These are phyloP conservation scores for Coptotermes formosanus DNA, from an alignment of 1,140 invertebrate species.

Conservation along the genomic window DNA sequence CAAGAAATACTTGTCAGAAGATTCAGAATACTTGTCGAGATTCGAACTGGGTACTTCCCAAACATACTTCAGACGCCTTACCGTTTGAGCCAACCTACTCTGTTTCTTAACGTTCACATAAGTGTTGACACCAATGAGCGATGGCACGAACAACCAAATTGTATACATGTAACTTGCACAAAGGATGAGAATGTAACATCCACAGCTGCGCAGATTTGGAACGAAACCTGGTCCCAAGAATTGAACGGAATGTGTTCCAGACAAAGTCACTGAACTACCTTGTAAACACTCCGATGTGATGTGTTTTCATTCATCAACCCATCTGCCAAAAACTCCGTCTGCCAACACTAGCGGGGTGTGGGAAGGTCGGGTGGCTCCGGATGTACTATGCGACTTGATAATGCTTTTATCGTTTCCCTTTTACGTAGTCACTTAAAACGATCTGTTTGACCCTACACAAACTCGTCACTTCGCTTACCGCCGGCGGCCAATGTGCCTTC, in stretches of 20 bases:
- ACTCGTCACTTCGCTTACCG: not conserved
- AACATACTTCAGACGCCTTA: no score
- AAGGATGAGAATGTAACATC: no score
- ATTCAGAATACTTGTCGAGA: no score
- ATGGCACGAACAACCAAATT: no score
- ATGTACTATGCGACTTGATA: not conserved
- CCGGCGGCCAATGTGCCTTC: not conserved
- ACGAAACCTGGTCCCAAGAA: no score
- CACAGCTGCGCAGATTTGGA: no score
- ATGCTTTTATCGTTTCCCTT: not conserved
- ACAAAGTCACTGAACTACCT: not conserved
- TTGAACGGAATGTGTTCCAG: not conserved
- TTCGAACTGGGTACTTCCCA: no score
- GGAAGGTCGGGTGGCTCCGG: not conserved
- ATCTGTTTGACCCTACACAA: not conserved
- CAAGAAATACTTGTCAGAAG: no score
- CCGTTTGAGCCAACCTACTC: no score
- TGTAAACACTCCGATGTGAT: constrained; percentile 1
- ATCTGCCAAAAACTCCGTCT: not conserved
- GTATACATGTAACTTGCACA: no score
- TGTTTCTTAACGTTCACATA: no score
- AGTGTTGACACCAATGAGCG: no score
- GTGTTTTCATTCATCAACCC: constrained; percentile 1
- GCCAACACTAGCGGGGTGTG: not conserved
- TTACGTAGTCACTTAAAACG: not conserved